A percentile compares a stretch with the other conserved stretches of the same genome.
These are phyloP conservation scores for Brachyopa scutellaris DNA, from an alignment of 2,888 invertebrate species.

Conservation along the genomic window DNA sequence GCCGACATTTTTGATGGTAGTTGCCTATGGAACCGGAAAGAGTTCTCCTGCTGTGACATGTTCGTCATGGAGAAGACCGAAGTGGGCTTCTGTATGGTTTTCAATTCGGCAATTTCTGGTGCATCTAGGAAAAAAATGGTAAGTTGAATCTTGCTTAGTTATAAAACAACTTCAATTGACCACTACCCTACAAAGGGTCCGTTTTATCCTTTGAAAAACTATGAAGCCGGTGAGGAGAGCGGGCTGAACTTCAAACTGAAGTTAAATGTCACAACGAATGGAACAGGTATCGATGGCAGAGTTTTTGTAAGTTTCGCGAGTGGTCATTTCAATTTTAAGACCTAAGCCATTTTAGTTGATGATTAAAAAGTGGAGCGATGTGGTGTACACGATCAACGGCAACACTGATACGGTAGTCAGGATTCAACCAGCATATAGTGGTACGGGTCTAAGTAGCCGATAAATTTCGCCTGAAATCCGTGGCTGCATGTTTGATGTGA, in stretches of 20 bases:
- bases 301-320: conserved; percentile 73
- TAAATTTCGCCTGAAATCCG: conserved; percentile 75
- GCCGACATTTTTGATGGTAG: conserved; percentile 79
- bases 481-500: conserved; percentile 77
- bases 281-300: conserved; percentile 73
- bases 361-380: conserved; percentile 76
- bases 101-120: conserved; percentile 80
- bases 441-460: conserved; percentile 75
- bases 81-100: conserved; percentile 82
- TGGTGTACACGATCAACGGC: conserved; percentile 76
- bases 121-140: conserved; percentile 69
- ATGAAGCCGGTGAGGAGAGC: conserved; percentile 76
- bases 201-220: conserved; percentile 77
- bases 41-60: conserved; percentile 81
- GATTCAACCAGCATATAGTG: conserved; percentile 77
- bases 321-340: conserved; percentile 29
- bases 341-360: conserved; percentile 75
- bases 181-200: too few relatives aligned
- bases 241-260: conserved; percentile 75
- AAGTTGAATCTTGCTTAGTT: too few relatives aligned
- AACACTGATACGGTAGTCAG: conserved; percentile 77
- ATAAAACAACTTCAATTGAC: conserved; percentile 31
- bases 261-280: conserved; percentile 74
- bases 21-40: conserved; percentile 81
- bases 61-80: conserved; percentile 82